Percentiles rank a stretch among this genome's conserved stretches.
These are phyloP conservation scores for Paralichthys olivaceus DNA, from an alignment of 2,113 vertebrate genomes.

Conservation along the genomic window DNA sequence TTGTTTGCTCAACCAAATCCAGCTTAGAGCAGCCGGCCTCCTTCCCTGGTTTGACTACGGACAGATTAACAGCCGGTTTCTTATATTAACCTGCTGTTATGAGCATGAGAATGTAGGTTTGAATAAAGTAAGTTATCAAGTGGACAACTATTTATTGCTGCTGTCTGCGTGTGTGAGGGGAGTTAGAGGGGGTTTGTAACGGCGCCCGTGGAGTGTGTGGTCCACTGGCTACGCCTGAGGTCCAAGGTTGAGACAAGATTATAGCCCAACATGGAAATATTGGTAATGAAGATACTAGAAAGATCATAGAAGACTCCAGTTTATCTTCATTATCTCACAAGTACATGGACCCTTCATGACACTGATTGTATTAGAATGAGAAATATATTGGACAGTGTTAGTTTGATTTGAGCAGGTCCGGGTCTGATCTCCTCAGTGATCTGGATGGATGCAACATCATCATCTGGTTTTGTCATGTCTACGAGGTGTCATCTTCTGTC, in stretches of 20 bases:
- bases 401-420: too few relatives aligned
- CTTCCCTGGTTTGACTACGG: constrained; percentile 19
- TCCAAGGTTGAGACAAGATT: constrained; percentile 37
- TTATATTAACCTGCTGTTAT: constrained; percentile 37
- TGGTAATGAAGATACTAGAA: too few relatives aligned
- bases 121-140: constrained; percentile 14
- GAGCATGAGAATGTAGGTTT: constrained; percentile 6
- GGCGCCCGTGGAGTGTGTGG: neutral
- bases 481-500: constrained; percentile 48
- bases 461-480: too few relatives aligned
- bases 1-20: constrained; percentile 61
- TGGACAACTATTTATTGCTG: neutral
- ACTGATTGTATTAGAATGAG: too few relatives aligned
- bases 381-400: too few relatives aligned
- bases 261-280: constrained; percentile 11
- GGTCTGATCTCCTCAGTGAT: too few relatives aligned
- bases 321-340: too few relatives aligned
- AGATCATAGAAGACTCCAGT: too few relatives aligned
- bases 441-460: too few relatives aligned
- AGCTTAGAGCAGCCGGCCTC: constrained; percentile 29
- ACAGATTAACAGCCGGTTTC: neutral
- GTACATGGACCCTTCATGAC: too few relatives aligned
- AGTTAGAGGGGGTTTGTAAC: neutral
- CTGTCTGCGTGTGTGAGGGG: neutral
- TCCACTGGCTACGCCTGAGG: neutral